Evolutionary conservation across 2,797 vertebrate genomes (phyloP).

Genomic region (Leucoraja ocellata): DNA sequence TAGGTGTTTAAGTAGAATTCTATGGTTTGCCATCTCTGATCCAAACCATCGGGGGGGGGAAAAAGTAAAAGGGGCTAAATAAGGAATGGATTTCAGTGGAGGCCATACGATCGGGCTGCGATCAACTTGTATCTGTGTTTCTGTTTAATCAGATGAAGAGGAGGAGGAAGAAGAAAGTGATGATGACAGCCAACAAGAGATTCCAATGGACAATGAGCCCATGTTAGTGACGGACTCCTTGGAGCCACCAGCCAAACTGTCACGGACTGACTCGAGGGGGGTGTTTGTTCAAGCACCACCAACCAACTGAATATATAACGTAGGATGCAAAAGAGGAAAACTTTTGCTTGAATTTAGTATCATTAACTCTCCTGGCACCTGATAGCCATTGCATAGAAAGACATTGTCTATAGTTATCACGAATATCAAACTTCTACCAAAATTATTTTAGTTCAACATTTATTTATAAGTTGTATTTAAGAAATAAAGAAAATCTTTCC

Average conservation of each 20-base stretch:
- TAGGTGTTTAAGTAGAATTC: neutral
- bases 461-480: conserved; percentile 36
- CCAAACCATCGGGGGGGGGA: neutral
- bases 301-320: conserved; percentile 49
- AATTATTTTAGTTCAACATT: conserved; percentile 38
- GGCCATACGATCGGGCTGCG: neutral
- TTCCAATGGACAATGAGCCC: conserved; percentile 61
- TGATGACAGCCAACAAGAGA: conserved; percentile 69
- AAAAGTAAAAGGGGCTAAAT: neutral
- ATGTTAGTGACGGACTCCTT: conserved; percentile 60
- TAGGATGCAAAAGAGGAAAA: conserved; percentile 12
- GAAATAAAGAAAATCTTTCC: neutral
- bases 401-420: conserved; percentile 36
- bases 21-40: neutral
- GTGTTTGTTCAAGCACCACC: conserved; percentile 63
- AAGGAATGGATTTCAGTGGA: neutral
- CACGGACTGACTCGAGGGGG: conserved; percentile 66
- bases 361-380: neutral
- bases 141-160: conserved; percentile 63
- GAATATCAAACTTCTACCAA: conserved; percentile 32
- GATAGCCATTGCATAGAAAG: conserved; percentile 8
- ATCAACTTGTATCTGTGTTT: neutral
- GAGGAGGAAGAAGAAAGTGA: conserved; percentile 86
- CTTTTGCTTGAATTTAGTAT: conserved; percentile 22
- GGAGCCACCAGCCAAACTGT: conserved; percentile 74